A percentile compares a stretch with the other conserved stretches of the same genome.
These are phyloP conservation scores for Caenorhabditis virilis DNA, from an alignment of 2,888 invertebrate genomes.

Conservation along the genomic window DNA sequence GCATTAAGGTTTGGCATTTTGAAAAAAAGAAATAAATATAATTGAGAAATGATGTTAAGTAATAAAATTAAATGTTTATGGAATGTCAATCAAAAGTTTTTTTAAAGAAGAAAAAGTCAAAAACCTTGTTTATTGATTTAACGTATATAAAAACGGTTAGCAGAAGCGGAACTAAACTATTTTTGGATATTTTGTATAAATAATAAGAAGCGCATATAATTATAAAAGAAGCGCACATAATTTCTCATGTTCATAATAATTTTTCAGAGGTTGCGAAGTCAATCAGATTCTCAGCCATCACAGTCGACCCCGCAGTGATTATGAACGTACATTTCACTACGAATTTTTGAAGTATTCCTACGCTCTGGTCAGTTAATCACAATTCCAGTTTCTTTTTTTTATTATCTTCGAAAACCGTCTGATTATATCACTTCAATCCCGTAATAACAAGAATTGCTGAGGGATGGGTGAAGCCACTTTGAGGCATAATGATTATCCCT, in stretches of 20 bases:
- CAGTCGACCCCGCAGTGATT: conserved; percentile 40
- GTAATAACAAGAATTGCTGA: not conserved
- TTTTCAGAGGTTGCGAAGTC: conserved; percentile 56
- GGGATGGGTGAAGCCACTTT: no score
- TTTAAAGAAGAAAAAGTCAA: not conserved
- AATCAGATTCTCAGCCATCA: conserved; percentile 50
- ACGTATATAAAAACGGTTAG: no score
- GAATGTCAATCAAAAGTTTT: not conserved
- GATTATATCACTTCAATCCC: no score
- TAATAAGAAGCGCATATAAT: not conserved
- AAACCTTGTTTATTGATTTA: no score
- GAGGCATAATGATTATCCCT: no score
- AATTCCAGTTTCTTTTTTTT: not conserved
- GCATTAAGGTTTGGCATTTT: conserved; percentile 35
- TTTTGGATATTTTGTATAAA: not conserved
- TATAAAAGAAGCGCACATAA: not conserved
- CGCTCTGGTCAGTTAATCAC: conserved; percentile 45
- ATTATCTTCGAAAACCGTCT: no score
- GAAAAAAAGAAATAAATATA: not conserved
- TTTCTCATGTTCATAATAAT: not conserved
- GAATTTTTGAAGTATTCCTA: conserved; percentile 61
- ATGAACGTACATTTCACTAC: conserved; percentile 55
- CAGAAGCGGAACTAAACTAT: no score
- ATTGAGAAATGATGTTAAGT: not conserved
- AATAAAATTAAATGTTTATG: not conserved